Evolutionary conservation across 2,113 vertebrate species (phyloP).

Genomic region (Tylochromis polylepis): DNA sequence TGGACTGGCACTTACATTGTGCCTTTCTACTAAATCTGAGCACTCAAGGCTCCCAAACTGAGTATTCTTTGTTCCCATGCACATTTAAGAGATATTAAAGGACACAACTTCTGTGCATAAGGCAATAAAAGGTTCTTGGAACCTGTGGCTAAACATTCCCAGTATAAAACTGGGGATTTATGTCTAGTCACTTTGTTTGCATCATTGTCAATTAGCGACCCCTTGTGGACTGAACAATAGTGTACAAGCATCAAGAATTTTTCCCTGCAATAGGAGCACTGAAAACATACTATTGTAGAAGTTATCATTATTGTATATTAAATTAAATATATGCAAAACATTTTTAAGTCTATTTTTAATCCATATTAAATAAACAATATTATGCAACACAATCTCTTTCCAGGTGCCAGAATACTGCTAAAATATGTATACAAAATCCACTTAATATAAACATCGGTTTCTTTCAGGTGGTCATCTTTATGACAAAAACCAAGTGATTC

Average conservation of each 20-base stretch:
- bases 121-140: background rate
- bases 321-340: background rate
- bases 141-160: background rate
- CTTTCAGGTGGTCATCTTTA: conserved; percentile 83
- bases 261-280: background rate
- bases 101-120: background rate
- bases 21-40: background rate
- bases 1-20: background rate
- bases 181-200: background rate
- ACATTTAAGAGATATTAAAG: background rate
- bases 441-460: background rate
- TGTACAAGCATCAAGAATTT: background rate
- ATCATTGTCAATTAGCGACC: conserved; percentile 54
- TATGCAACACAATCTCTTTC: background rate
- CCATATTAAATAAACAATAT: background rate
- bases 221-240: conserved; percentile 43
- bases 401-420: background rate
- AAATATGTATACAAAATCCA: background rate
- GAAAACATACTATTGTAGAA: background rate
- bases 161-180: background rate
- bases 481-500: conserved; percentile 83
- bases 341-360: background rate
- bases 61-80: background rate
- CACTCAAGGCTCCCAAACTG: background rate
- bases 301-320: background rate